Evolutionary conservation across 2,888 invertebrate species (phyloP), one percentile per base, ranked within the genome.

Genomic region (Podabrus alpinus): DNA sequence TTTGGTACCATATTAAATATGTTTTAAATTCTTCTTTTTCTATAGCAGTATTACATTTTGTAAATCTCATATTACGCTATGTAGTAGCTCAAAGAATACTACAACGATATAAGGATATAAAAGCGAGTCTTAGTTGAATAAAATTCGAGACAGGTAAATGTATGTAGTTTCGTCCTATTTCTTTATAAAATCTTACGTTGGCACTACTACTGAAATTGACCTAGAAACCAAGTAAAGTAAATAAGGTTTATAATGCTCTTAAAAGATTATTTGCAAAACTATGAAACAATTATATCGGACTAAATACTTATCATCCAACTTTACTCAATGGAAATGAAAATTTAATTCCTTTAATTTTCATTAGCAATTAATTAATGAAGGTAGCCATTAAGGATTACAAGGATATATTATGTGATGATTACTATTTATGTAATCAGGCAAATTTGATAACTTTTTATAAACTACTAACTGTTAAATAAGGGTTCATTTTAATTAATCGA

Each of bases 161-260:
- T 66, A 45, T 66, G 59, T 71, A 72, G 68, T 61, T 67, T 25
- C 29, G 72, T 62, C 59, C 68, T 61, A 68, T 59, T 68, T 72
- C 24, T 67, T 61, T 60, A 66, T 19, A 67, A 68, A 68, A 72
- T 72, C 68, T 61, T 62, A 60, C 15, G 25, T 25, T 45, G 72
- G 19, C 45, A 59, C 59, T 45, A 45, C 29, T 66, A 72, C n/a
- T 29, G 72, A 72, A 68, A 68, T 29, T 72, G 72, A 67, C 62
- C 72, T 68, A 68, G 68, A 72, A 62, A 45, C 25, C 16, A 29
- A 59, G 67, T 19, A 16, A 68, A 29, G 24, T 19, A 64, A 64
- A 64, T 21, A 64, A 17, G 21, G 21, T 64, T 64, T 64, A 45
- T 45, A 2, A 45, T 45, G n/a, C 45, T 10, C 45, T 45, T 45